These are phyloP conservation scores for Physocephala rufipes DNA, from an alignment of 2,888 invertebrate species.

Conservation along the genomic window DNA sequence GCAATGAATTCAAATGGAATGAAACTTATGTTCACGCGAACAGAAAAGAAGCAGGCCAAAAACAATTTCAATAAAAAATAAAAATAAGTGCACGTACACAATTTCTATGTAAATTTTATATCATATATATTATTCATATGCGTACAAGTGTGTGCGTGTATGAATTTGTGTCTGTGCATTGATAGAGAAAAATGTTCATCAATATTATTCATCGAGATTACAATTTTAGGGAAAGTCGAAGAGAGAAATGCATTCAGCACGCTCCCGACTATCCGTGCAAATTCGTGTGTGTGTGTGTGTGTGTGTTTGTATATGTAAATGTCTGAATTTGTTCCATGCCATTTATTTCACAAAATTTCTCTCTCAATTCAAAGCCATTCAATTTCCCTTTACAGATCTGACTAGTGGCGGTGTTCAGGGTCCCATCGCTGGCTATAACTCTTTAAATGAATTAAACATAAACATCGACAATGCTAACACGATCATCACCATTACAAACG, in stretches of 20 bases:
- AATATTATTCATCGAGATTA: not conserved
- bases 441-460: slow-evolving; percentile 56
- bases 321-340: not conserved
- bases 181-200: not conserved
- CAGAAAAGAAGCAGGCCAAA: too few species aligned
- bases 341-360: not conserved
- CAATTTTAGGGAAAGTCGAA: too few species aligned
- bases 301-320: not conserved
- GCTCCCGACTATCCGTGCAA: too few species aligned
- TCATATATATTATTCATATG: not conserved
- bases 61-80: not conserved
- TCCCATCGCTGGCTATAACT: slow-evolving; percentile 63
- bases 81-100: not conserved
- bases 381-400: slow-evolving; percentile 54
- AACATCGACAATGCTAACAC: not conserved
- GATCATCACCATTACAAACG: too few species aligned
- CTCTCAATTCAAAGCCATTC: slow-evolving; percentile 3
- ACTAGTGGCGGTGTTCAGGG: slow-evolving; percentile 64
- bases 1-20: slow-evolving; percentile 14
- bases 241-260: too few species aligned
- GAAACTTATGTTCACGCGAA: not conserved
- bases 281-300: not conserved
- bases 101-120: not conserved
- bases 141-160: slow-evolving; percentile 7
- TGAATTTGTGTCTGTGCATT: slow-evolving; percentile 14